Evolutionary conservation across 2,113 vertebrate species (phyloP).

Genomic region (Petaurus breviceps): DNA sequence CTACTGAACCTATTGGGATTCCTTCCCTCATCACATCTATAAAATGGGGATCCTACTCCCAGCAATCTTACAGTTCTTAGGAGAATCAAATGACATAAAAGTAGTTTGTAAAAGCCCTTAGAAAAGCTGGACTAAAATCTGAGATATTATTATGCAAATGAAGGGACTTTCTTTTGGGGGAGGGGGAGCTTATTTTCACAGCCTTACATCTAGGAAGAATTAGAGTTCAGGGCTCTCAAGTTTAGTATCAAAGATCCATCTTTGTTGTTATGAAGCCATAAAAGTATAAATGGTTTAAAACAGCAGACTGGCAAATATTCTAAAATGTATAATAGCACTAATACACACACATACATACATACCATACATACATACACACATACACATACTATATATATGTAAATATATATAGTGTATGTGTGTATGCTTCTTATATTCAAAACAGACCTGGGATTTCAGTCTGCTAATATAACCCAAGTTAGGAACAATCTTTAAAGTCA

Average conservation of each 20-base stretch:
- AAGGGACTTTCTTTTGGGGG: too few species aligned
- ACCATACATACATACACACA: too few species aligned
- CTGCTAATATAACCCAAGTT: not conserved
- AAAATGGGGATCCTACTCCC: not conserved
- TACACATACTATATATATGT: too few species aligned
- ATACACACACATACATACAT: too few species aligned
- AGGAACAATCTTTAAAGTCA: not conserved
- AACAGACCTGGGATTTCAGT: not conserved
- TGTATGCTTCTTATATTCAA: not conserved
- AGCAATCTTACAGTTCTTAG: not conserved
- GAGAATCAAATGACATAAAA: not conserved
- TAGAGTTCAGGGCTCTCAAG: not conserved
- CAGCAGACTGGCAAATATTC: conserved; percentile 4
- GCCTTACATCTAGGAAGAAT: not conserved
- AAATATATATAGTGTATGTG: too few species aligned
- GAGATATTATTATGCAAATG: not conserved
- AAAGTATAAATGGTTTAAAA: conserved; percentile 4
- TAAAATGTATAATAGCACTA: conserved; percentile 47
- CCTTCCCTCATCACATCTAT: too few species aligned
- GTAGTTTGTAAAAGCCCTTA: not conserved
- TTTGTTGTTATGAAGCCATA: conserved; percentile 37
- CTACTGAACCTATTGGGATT: too few species aligned
- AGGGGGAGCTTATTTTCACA: not conserved
- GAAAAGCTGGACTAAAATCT: not conserved
- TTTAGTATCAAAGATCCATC: conserved; percentile 42